Percentiles rank a stretch among this genome's conserved stretches.
Conservation (phyloP, 2,113 vertebrate genomes). For the Tetrax tetrax region DNA sequence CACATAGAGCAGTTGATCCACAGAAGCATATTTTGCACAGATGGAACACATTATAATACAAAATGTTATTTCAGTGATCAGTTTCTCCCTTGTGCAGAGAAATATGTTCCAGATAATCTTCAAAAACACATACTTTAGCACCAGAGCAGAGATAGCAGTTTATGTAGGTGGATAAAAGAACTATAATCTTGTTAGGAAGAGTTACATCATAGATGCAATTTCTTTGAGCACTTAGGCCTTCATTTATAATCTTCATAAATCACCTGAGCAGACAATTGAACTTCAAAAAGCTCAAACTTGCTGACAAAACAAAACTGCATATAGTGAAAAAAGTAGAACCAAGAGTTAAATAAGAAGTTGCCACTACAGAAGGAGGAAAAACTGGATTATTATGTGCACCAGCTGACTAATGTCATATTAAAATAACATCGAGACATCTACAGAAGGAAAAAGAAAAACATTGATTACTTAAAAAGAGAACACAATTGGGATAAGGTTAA, state of each 20-base stretch:
- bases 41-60: neutral
- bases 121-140: neutral
- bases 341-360: neutral
- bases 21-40: slow-evolving; percentile 21
- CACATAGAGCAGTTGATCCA: neutral
- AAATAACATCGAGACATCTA: neutral
- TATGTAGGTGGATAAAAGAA: slow-evolving; percentile 4
- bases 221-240: neutral
- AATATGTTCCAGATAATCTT: slow-evolving; percentile 22
- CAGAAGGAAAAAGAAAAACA: neutral
- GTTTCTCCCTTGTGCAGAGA: neutral
- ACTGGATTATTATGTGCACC: neutral
- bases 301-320: neutral
- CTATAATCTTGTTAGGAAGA: slow-evolving; percentile 17
- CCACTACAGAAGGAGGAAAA: neutral
- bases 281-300: neutral
- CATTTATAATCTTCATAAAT: slow-evolving; percentile 32
- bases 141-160: neutral
- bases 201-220: neutral
- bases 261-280: neutral
- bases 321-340: neutral
- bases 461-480: neutral
- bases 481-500: neutral
- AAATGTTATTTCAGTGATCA: slow-evolving; percentile 10
- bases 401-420: neutral